Base-by-base conservation (phyloP, 2,888 invertebrate species). In the Drosophila macrospina region DNA sequence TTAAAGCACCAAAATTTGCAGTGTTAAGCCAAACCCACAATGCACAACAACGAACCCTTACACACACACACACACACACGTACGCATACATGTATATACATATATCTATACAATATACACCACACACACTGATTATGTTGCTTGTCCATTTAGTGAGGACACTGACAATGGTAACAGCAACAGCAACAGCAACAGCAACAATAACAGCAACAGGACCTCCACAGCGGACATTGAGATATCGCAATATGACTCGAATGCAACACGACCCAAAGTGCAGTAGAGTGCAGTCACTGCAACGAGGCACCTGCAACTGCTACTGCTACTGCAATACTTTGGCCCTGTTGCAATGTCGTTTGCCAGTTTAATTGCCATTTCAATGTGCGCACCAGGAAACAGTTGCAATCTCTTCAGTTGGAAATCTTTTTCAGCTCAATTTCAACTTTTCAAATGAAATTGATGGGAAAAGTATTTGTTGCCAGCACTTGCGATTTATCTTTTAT, bases 181-280 rank as follows among this genome's bases (percentile, higher is more conserved):
- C 42, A 75, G 56, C 63, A 61, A 65, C 70, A 75, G 79, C 54
- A 85, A n/a, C n/a, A n/a, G n/a, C n/a, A n/a, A n/a, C n/a, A n/a
- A 32, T 42, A 75, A 56, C 63, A 61, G 66, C 70, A 75, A 80
- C 54, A 85, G 73, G 44, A 73, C 69, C 74, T 77, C 71, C 70
- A 79, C 89, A 45, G 80, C 88, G 80, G 89, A 89, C 75, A 88
- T 91, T 81, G 91, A 91, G 75, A 85, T 91, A 77, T 69, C 86
- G 64, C 71, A 86, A 74, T 77, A 79, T 52, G 75, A 77, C 61
- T 54, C 69, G 48, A 67, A 59, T 28, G 66, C 47, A 36, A 52
- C 64, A 39, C 72, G 68, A 59, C 28, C 69, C 56, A 86, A 86
- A 75, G 61, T 64, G 65, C 74, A 81, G 44, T 83, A 70, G 61